phyloP scores from a whole-genome alignment of 2,797 vertebrate genomes.

The Poeciliopsis infans region DNA sequence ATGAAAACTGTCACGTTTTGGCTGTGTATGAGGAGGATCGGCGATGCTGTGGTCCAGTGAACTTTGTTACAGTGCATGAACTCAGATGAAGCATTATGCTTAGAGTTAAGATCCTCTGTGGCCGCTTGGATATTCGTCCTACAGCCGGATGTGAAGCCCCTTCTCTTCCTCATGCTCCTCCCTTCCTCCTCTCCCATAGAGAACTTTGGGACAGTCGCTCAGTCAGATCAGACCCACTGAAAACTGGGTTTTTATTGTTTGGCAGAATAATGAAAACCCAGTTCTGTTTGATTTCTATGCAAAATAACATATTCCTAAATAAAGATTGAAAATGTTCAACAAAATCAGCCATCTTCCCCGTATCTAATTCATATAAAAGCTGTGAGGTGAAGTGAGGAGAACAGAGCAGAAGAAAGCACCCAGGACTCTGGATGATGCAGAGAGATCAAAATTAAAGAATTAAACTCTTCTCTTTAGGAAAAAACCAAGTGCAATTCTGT shows the following conservation, averaged over 20 bases:
- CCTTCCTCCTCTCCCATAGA: constrained; percentile 33
- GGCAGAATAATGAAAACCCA: not conserved
- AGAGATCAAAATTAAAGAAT: not conserved
- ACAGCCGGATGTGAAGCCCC: constrained; percentile 74
- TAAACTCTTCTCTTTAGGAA: not conserved
- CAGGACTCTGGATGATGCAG: not conserved
- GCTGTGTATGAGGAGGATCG: not conserved
- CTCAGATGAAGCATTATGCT: constrained; percentile 77
- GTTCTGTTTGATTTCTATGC: not conserved
- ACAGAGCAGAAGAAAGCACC: not conserved
- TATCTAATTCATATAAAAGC: not conserved
- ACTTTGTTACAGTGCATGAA: not conserved
- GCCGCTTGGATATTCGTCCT: constrained; percentile 78
- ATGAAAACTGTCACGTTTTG: not conserved
- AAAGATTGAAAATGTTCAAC: not conserved
- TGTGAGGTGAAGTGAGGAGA: not conserved
- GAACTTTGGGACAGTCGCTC: constrained; percentile 32
- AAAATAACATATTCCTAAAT: not conserved
- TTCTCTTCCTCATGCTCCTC: constrained; percentile 36
- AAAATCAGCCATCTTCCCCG: not conserved
- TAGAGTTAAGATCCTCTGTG: constrained; percentile 76
- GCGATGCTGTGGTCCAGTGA: not conserved
- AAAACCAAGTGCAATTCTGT: not conserved
- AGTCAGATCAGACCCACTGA: too few species aligned
- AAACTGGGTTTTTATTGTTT: too few species aligned